Evolutionary conservation across 2,888 invertebrate genomes (phyloP).

Genomic region (Drosophila flavopinicola): DNA sequence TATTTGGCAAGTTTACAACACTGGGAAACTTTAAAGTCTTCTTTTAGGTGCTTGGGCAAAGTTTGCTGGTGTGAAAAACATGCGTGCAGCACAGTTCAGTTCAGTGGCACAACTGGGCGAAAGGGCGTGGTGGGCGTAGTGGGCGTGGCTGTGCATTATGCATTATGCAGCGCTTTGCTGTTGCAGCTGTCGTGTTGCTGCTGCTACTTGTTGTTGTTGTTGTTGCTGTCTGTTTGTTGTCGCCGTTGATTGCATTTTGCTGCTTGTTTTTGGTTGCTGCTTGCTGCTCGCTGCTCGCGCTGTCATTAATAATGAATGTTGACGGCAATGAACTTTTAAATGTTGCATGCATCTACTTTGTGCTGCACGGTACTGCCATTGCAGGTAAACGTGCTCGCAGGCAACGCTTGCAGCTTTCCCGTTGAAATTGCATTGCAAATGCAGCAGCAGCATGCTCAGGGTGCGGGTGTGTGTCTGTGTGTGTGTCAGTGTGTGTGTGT

Average conservation of each 20-base stretch:
- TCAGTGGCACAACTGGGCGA: conserved; percentile 19
- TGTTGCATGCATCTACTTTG: conserved; percentile 76
- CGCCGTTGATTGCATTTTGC: conserved; percentile 75
- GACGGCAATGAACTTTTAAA: conserved; percentile 84
- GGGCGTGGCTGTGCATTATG: conserved; percentile 50
- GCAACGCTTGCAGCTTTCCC: conserved; percentile 57
- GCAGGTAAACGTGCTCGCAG: conserved; percentile 72
- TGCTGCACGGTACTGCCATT: conserved; percentile 45
- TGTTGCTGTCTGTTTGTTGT: conserved; percentile 67
- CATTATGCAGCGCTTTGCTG: conserved; percentile 62
- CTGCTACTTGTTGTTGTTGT: conserved; percentile 37
- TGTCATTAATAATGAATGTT: conserved; percentile 84
- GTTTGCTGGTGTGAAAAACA: conserved; percentile 46
- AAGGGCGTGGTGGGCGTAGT: too few species aligned
- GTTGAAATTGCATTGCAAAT: conserved; percentile 68
- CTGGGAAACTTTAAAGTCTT: conserved; percentile 53
- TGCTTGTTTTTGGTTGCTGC: conserved; percentile 78
- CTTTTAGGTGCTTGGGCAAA: conserved; percentile 45
- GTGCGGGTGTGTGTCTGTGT: conserved; percentile 1
- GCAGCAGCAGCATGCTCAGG: conserved; percentile 37
- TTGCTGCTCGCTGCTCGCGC: conserved; percentile 41
- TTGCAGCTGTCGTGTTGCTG: conserved; percentile 51
- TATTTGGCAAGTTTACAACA: conserved; percentile 15
- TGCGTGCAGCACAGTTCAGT: too few species aligned
- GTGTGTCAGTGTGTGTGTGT: background rate